These are phyloP conservation scores for Palloptera scutellata DNA, from an alignment of 2,888 invertebrate species.

Conservation along the genomic window DNA sequence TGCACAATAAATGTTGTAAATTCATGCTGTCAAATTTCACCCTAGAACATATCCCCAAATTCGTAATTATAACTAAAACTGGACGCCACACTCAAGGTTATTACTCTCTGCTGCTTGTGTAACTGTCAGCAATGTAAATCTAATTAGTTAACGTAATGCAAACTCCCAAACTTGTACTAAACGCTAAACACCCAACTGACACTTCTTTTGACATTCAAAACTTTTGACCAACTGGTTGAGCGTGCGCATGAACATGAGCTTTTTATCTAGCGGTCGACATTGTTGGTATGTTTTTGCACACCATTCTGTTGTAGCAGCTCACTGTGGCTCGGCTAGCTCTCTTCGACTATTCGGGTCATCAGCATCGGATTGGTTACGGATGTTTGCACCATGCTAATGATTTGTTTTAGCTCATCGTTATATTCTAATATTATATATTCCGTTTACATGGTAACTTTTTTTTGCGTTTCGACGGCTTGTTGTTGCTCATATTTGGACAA, in stretches of 20 bases:
- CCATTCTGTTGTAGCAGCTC: conserved; percentile 9
- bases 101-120: too few relatives aligned
- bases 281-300: conserved; percentile 28
- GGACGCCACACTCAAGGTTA: too few relatives aligned
- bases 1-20: too few relatives aligned
- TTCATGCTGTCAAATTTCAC: neutral
- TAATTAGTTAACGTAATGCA: too few relatives aligned
- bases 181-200: conserved; percentile 36
- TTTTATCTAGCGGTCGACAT: conserved; percentile 54
- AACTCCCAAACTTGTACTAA: too few relatives aligned
- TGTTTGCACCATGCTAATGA: conserved; percentile 8
- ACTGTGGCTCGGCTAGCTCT: conserved; percentile 18
- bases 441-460: too few relatives aligned
- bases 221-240: conserved; percentile 53
- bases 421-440: too few relatives aligned
- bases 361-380: conserved; percentile 2
- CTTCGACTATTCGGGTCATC: conserved; percentile 31
- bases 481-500: too few relatives aligned
- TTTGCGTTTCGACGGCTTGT: too few relatives aligned
- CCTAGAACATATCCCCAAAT: neutral
- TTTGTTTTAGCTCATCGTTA: too few relatives aligned
- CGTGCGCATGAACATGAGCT: conserved; percentile 53
- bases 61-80: neutral
- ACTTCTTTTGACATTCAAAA: conserved; percentile 50
- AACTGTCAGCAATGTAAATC: too few relatives aligned